A percentile compares a stretch with the other conserved stretches of the same genome.
phyloP scores from a whole-genome alignment of 2,113 vertebrate species.

The Seriola dumerili region DNA sequence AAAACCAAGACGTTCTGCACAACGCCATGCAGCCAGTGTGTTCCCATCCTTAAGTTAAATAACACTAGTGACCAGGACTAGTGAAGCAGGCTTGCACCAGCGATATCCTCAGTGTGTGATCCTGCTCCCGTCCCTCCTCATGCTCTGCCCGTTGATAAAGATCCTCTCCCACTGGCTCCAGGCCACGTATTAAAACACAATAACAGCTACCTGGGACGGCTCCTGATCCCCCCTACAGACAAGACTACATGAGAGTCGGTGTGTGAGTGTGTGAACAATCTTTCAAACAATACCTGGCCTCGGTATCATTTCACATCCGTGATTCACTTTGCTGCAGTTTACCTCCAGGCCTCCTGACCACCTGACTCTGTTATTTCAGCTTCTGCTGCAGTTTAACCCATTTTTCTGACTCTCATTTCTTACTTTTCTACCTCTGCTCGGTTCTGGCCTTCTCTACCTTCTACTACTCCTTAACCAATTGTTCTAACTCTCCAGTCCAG shows the following conservation, averaged over 20 bases:
- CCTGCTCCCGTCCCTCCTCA: background rate
- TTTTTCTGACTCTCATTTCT: background rate
- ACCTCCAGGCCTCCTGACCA: conserved; percentile 6
- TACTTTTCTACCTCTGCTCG: background rate
- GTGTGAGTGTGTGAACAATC: conserved; percentile 10
- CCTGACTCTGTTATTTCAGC: conserved; percentile 7
- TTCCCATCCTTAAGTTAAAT: too few relatives aligned
- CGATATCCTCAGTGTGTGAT: background rate
- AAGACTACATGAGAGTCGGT: conserved; percentile 23
- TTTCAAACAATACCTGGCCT: conserved; percentile 16
- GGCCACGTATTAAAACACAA: conserved; percentile 67
- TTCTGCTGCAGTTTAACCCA: background rate
- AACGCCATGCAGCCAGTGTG: too few relatives aligned
- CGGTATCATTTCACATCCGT: conserved; percentile 20
- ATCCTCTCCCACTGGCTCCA: conserved; percentile 58
- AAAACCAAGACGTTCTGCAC: too few relatives aligned
- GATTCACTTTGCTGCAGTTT: conserved; percentile 31
- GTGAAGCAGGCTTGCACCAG: background rate
- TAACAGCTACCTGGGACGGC: conserved; percentile 56
- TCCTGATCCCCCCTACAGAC: conserved; percentile 68
- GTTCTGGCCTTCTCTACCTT: too few relatives aligned
- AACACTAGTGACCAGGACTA: too few relatives aligned
- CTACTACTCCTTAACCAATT: background rate
- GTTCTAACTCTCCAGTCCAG: background rate
- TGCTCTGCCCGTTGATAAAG: conserved; percentile 4